Conservation (phyloP, 2,113 vertebrate species). For the Microtus pennsylvanicus region DNA sequence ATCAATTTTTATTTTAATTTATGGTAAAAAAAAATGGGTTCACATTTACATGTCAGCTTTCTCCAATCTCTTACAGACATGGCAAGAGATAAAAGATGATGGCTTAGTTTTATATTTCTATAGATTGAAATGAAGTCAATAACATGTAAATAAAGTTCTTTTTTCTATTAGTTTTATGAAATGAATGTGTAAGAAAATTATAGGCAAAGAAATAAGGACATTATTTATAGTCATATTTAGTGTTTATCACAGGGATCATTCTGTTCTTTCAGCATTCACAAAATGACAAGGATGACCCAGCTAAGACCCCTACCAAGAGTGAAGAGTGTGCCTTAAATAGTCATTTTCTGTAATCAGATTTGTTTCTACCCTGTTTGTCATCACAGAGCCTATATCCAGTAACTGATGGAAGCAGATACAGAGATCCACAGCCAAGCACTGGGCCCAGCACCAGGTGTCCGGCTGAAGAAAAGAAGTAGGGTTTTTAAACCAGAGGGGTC, state of each 20-base stretch:
- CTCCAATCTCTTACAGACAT: slow-evolving; percentile 1
- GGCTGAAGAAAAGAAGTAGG: too few species aligned
- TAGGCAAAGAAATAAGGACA: slow-evolving; percentile 23
- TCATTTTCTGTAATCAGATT: too few species aligned
- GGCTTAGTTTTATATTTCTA: slow-evolving; percentile 62
- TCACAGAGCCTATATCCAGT: too few species aligned
- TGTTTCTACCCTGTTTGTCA: too few species aligned
- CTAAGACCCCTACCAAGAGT: too few species aligned
- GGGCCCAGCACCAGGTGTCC: too few species aligned
- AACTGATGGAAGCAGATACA: too few species aligned
- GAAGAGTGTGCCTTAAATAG: too few species aligned
- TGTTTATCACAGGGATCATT: not conserved
- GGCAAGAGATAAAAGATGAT: slow-evolving; percentile 47
- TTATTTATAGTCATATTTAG: not conserved
- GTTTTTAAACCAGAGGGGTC: too few species aligned
- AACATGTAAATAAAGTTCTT: not conserved
- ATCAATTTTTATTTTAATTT: slow-evolving; percentile 66
- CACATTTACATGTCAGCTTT: slow-evolving; percentile 50
- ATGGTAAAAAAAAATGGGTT: not conserved
- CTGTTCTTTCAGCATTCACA: not conserved
- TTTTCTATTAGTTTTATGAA: not conserved
- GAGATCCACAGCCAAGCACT: too few species aligned
- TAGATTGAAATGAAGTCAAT: not conserved
- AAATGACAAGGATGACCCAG: not conserved
- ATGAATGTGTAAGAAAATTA: slow-evolving; percentile 35